A percentile compares a stretch with the other conserved stretches of the same genome.
Conservation (phyloP, 1,140 invertebrate species). For the Pseudomyrmex sp. region DNA sequence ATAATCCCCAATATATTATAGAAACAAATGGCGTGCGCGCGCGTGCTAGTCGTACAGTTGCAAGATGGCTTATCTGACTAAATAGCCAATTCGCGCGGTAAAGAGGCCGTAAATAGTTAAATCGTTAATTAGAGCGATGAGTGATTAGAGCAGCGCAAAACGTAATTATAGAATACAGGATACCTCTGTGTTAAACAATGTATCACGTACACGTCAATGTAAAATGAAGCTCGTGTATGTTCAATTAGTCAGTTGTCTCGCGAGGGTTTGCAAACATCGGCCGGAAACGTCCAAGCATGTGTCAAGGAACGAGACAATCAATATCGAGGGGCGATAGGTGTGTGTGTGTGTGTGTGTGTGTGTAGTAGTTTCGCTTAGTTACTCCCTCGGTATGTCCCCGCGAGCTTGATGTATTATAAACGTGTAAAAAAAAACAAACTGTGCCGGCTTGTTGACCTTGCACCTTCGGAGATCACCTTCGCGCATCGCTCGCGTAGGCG, state of each 20-base stretch:
- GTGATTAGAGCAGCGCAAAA: constrained; percentile 25
- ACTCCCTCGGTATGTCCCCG: neutral
- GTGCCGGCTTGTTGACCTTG: neutral
- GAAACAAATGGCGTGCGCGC: no score
- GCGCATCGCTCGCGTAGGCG: no score
- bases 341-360: no score
- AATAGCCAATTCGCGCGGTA: neutral
- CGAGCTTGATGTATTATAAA: constrained; percentile 19
- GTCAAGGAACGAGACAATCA: constrained; percentile 17
- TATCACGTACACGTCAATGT: neutral
- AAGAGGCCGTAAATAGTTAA: neutral
- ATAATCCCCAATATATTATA: no score
- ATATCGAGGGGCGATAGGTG: constrained; percentile 3
- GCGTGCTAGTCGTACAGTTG: neutral
- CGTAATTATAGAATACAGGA: constrained; percentile 5
- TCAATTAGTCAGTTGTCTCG: constrained; percentile 3
- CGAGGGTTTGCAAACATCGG: constrained; percentile 21
- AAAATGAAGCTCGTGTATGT: neutral
- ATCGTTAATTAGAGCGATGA: constrained; percentile 35
- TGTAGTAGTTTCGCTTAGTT: constrained; percentile 1
- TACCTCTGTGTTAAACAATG: neutral
- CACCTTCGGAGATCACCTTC: neutral
- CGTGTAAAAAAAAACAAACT: neutral
- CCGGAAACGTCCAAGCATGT: constrained; percentile 16
- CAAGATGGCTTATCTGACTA: constrained; percentile 12